Evolutionary conservation across 2,888 invertebrate species (phyloP).

Genomic region (Eustalomyia histrio): DNA sequence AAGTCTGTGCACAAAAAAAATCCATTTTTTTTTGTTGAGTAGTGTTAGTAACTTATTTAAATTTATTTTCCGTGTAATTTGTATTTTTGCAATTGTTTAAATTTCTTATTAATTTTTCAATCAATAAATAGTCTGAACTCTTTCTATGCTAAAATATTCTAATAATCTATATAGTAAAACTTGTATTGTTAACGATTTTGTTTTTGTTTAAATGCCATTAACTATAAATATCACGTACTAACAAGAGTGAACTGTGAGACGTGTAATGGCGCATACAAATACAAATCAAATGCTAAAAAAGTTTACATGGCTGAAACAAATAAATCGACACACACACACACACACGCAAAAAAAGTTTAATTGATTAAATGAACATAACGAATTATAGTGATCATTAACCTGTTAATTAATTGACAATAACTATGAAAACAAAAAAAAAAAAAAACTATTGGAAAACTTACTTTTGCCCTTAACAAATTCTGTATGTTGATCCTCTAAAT

Average conservation of each 20-base stretch:
- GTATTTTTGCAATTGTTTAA: not conserved
- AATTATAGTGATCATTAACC: slow-evolving; percentile 18
- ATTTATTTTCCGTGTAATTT: not conserved
- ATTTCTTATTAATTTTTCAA: slow-evolving; percentile 53
- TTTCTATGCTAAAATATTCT: slow-evolving; percentile 45
- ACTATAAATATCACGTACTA: slow-evolving; percentile 63
- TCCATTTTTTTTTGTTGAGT: no score
- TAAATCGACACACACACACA: slow-evolving; percentile 9
- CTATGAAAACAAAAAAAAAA: slow-evolving; percentile 1
- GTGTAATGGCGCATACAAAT: slow-evolving; percentile 61
- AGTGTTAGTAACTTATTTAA: no score
- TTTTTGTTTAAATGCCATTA: slow-evolving; percentile 35
- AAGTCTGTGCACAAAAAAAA: no score
- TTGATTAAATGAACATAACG: not conserved
- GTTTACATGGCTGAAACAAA: slow-evolving; percentile 1
- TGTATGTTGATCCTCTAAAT: slow-evolving; percentile 79
- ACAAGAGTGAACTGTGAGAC: slow-evolving; percentile 65
- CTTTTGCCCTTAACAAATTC: slow-evolving; percentile 90
- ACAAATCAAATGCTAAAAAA: slow-evolving; percentile 32
- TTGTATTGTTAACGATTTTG: not conserved
- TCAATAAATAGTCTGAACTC: slow-evolving; percentile 45
- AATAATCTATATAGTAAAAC: slow-evolving; percentile 24
- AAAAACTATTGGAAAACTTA: slow-evolving; percentile 81
- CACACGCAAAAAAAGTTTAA: not conserved
- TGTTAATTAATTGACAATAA: slow-evolving; percentile 20